Conservation (phyloP, 2,113 vertebrate genomes). For the Eleginops maclovinus region DNA sequence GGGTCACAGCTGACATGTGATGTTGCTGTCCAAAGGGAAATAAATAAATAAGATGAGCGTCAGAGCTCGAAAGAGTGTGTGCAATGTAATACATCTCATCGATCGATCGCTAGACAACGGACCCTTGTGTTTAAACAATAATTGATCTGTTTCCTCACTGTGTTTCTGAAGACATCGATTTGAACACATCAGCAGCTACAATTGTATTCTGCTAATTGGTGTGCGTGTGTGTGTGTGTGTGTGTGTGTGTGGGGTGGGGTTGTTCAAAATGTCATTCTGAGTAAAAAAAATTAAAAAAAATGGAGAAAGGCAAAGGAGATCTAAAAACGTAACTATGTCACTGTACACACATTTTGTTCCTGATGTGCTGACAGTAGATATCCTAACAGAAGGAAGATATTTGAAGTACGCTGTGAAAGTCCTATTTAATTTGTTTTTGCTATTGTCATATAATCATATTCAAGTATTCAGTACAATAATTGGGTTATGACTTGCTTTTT, state of each 20-base stretch:
- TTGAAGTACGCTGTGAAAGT: neutral
- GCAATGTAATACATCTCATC: constrained; percentile 82
- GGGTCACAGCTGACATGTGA: constrained; percentile 47
- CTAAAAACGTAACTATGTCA: constrained; percentile 2
- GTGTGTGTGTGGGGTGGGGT: no score
- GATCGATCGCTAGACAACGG: constrained; percentile 84
- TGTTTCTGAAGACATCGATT: constrained; percentile 86
- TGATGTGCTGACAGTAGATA: neutral
- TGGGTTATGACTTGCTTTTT: neutral
- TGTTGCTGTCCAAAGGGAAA: constrained; percentile 29
- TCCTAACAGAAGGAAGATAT: neutral
- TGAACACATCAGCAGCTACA: constrained; percentile 82
- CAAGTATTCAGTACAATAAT: neutral
- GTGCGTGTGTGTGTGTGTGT: constrained; percentile 75
- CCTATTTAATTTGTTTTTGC: neutral
- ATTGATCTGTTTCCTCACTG: constrained; percentile 87
- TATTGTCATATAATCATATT: neutral
- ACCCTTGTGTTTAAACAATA: constrained; percentile 85
- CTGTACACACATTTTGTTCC: neutral
- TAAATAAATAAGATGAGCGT: neutral
- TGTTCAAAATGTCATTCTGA: constrained; percentile 83
- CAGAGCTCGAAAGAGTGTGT: constrained; percentile 73
- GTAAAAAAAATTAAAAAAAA: no score
- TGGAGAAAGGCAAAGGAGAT: neutral
- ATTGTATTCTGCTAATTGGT: constrained; percentile 81